phyloP scores from a whole-genome alignment of 2,888 invertebrate species.

The Drosophila koepferae region DNA sequence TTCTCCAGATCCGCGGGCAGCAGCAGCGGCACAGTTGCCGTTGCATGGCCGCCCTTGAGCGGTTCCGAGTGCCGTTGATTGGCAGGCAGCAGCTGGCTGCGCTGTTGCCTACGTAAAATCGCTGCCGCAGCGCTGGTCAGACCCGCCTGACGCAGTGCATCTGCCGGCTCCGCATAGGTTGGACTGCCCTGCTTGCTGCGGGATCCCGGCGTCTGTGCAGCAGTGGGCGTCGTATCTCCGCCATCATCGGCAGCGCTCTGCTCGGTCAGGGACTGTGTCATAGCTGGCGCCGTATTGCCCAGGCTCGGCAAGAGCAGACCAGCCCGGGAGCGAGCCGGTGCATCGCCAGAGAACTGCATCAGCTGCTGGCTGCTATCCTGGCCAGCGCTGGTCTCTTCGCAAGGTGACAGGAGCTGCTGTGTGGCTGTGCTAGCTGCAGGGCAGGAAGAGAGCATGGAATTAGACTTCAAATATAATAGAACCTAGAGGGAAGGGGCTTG shows the following conservation, averaged over 20 bases:
- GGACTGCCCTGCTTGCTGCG: constrained; percentile 91
- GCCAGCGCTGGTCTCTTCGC: constrained; percentile 78
- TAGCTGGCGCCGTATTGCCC: constrained; percentile 30
- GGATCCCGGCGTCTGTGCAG: constrained; percentile 73
- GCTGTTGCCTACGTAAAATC: constrained; percentile 83
- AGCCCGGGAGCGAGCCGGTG: constrained; percentile 79
- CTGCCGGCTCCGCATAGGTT: constrained; percentile 95
- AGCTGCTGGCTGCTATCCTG: constrained; percentile 72
- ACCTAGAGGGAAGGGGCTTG: too few species aligned
- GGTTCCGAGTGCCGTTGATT: constrained; percentile 89
- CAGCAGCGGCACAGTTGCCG: constrained; percentile 87
- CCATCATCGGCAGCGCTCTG: constrained; percentile 66
- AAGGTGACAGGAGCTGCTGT: constrained; percentile 85
- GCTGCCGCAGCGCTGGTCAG: constrained; percentile 77
- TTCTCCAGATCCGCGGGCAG: constrained; percentile 86
- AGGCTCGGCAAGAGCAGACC: constrained; percentile 79
- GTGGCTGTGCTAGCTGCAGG: constrained; percentile 87
- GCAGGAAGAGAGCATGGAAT: neutral
- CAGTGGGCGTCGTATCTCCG: constrained; percentile 83
- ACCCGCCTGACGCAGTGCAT: constrained; percentile 88
- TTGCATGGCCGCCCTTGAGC: constrained; percentile 84
- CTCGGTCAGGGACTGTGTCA: constrained; percentile 77
- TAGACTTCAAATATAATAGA: too few species aligned
- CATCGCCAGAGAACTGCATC: constrained; percentile 79
- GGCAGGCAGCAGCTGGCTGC: constrained; percentile 82